Evolutionary conservation across 2,888 invertebrate species (phyloP).

Genomic region (Endotricha flammealis): DNA sequence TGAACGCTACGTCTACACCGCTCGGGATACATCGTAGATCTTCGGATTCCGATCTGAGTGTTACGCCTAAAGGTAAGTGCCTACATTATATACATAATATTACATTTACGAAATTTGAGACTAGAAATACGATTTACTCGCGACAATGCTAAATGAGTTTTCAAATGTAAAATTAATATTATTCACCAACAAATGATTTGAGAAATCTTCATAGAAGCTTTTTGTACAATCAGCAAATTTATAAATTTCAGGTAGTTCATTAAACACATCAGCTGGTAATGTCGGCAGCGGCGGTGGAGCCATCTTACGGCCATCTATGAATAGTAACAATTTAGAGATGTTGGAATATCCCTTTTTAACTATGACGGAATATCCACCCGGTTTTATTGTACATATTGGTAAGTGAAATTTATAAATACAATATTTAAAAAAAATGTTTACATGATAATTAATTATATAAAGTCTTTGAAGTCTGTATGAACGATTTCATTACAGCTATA

Average conservation of each 20-base stretch:
- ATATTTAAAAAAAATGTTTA: no score
- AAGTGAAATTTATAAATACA: conserved; percentile 25
- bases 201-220: no score
- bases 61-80: conserved; percentile 93
- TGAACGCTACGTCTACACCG: conserved; percentile 68
- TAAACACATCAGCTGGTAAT: conserved; percentile 75
- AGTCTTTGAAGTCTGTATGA: no score
- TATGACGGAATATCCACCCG: conserved; percentile 92
- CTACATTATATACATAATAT: no score
- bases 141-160: no score
- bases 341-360: conserved; percentile 97
- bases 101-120: no score
- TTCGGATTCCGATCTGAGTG: conserved; percentile 95
- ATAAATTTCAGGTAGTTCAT: conserved; percentile 82
- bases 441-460: no score
- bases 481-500: no score
- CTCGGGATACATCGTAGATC: conserved; percentile 86
- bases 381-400: conserved; percentile 93
- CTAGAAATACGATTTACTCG: no score
- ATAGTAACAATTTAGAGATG: conserved; percentile 90
- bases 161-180: no score
- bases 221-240: no score
- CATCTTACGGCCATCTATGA: conserved; percentile 81
- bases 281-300: conserved; percentile 78
- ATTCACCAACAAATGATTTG: no score